phyloP scores from a whole-genome alignment of 1,140 invertebrate genomes.

The Achroia grisella region DNA sequence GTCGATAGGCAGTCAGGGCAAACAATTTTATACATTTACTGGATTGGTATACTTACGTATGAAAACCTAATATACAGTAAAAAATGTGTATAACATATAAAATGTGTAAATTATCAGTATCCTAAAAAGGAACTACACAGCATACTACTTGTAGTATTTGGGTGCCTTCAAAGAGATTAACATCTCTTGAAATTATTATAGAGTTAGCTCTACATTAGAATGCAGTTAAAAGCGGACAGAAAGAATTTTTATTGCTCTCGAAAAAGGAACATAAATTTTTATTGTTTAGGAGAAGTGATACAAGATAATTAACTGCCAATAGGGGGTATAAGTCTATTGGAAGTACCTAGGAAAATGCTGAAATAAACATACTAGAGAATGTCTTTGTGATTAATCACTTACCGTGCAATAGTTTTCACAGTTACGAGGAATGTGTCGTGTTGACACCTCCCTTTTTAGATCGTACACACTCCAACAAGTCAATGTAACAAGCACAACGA shows the following conservation, averaged over 20 bases:
- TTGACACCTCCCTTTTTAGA: too few relatives aligned
- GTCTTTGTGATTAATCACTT: too few relatives aligned
- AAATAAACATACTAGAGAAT: too few relatives aligned
- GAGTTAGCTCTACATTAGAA: slow-evolving; percentile 25
- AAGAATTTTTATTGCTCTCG: slow-evolving; percentile 60
- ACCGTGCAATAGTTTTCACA: too few relatives aligned
- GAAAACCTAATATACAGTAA: too few relatives aligned
- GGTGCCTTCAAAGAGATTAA: slow-evolving; percentile 46
- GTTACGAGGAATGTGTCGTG: too few relatives aligned
- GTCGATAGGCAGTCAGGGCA: too few relatives aligned
- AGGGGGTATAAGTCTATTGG: too few relatives aligned
- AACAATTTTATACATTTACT: too few relatives aligned
- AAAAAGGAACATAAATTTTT: slow-evolving; percentile 57
- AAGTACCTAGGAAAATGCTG: too few relatives aligned
- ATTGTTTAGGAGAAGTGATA: slow-evolving; percentile 34
- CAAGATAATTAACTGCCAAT: slow-evolving; percentile 35
- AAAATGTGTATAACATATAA: not conserved
- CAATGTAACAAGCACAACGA: slow-evolving; percentile 9
- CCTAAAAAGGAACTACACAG: slow-evolving; percentile 22
- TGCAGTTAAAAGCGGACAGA: slow-evolving; percentile 42
- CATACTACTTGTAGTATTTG: slow-evolving; percentile 39
- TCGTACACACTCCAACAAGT: not conserved
- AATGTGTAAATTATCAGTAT: slow-evolving; percentile 21
- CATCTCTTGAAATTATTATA: slow-evolving; percentile 30
- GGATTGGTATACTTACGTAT: too few relatives aligned